Evolutionary conservation across 2,113 vertebrate genomes (phyloP).

Genomic region (Thalassarche chlororhynchos): DNA sequence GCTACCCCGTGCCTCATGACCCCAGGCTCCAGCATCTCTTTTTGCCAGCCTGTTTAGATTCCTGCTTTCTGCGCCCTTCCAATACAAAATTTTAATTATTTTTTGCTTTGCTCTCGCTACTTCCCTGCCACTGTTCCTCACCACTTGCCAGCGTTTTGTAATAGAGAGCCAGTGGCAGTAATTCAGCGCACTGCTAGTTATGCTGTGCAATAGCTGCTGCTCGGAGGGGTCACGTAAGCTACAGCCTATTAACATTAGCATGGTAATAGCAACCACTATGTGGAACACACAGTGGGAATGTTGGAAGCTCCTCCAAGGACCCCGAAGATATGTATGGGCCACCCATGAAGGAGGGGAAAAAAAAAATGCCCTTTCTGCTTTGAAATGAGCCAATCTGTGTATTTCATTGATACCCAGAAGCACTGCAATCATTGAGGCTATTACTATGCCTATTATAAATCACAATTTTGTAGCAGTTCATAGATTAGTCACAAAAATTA

Average conservation of each 20-base stretch:
- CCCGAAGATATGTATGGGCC: neutral
- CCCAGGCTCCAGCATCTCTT: neutral
- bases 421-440: slow-evolving; percentile 44
- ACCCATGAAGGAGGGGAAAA: neutral
- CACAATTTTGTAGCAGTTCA: slow-evolving; percentile 11
- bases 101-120: neutral
- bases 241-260: neutral
- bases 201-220: neutral
- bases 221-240: neutral
- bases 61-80: neutral
- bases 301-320: slow-evolving; percentile 3
- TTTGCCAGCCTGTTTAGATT: neutral
- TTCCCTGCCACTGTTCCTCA: neutral
- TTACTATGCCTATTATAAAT: slow-evolving; percentile 56
- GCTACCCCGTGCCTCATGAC: neutral
- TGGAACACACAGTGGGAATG: neutral
- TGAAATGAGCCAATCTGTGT: slow-evolving; percentile 2
- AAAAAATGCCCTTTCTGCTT: neutral
- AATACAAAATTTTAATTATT: neutral
- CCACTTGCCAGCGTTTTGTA: neutral
- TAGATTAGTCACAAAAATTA: slow-evolving; percentile 35
- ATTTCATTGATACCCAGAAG: neutral
- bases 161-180: neutral
- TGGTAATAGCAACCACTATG: neutral
- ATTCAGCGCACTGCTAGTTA: neutral